Evolutionary conservation across 2,888 invertebrate species (phyloP), one percentile per base, ranked within the genome.

Genomic region (Leucophora obtusa): DNA sequence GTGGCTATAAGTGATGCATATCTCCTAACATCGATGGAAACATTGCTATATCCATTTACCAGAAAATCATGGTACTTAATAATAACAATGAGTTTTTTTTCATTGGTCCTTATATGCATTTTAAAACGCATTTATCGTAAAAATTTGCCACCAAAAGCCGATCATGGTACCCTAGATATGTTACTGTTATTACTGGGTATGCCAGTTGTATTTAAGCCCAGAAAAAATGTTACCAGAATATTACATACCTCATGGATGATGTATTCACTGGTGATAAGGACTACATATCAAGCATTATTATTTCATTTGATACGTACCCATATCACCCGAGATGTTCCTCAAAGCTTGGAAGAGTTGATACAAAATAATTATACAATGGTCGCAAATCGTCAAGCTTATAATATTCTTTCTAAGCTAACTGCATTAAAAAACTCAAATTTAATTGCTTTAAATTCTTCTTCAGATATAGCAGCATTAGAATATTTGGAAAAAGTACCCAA

Each of bases 1-100:
- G 65, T 81, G 0, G 69, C 83, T 4, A 35, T 82, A 18, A 71
- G 68, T 0, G 60, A 56, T 9, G 71, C 62, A 0, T 80, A 76
- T 14, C 65, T 68, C 10, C 83, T 83, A 75, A 79, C 82, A n/a
- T 77, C 85, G 0, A 78, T 82, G 14, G 82, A 84, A 33, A 84
- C 83, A 0, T 47, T 85, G 18, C 33, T 73, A 1, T 84, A 82
- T 74, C 85, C 85, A 1, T 85, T 85, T 71, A 68, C 81, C 35
- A 38, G 15, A 1, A 69, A 47, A n/a, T 82, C 83, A 14, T 85
- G 85, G 85, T 59, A 54, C 11, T 14, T 65, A 15, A 17, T 79
- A n/a, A 5, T 33, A 15, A 2, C 18, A 1, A 18, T 21, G 10
- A 2, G 10, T 14, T 11, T 69, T 28, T 65, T 59, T 0, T 2